Percentiles rank a stretch among this genome's conserved stretches.
Evolutionary conservation across 2,113 vertebrate genomes (phyloP).

Genomic region (Myotis davidii): DNA sequence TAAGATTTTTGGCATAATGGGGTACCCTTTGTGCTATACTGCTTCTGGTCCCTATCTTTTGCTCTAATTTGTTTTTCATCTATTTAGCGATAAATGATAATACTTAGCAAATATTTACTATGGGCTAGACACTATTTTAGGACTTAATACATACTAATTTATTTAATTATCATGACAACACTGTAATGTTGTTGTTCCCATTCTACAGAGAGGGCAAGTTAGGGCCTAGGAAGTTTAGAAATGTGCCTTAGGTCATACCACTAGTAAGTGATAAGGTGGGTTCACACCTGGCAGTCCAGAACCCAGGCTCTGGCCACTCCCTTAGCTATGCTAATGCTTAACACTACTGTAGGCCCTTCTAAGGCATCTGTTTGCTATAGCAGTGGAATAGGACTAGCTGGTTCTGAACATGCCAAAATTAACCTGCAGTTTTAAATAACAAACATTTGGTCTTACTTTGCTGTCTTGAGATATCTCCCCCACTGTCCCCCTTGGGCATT

Average conservation of each 20-base stretch:
- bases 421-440: conserved; percentile 52
- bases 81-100: conserved; percentile 21
- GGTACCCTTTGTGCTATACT: neutral
- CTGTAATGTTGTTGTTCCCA: neutral
- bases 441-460: neutral
- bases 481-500: neutral
- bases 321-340: neutral
- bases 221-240: conserved; percentile 4
- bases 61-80: neutral
- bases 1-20: neutral
- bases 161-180: neutral
- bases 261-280: neutral
- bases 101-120: neutral
- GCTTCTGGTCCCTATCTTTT: neutral
- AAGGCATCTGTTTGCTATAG: neutral
- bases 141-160: neutral
- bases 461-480: neutral
- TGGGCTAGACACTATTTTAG: neutral
- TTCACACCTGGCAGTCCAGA: neutral
- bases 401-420: conserved; percentile 10
- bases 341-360: neutral
- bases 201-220: neutral
- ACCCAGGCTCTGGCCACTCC: neutral
- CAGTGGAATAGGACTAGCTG: conserved; percentile 25
- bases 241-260: neutral